These are phyloP conservation scores for Nasonia longicornis DNA, from an alignment of 1,140 invertebrate genomes.

Conservation along the genomic window DNA sequence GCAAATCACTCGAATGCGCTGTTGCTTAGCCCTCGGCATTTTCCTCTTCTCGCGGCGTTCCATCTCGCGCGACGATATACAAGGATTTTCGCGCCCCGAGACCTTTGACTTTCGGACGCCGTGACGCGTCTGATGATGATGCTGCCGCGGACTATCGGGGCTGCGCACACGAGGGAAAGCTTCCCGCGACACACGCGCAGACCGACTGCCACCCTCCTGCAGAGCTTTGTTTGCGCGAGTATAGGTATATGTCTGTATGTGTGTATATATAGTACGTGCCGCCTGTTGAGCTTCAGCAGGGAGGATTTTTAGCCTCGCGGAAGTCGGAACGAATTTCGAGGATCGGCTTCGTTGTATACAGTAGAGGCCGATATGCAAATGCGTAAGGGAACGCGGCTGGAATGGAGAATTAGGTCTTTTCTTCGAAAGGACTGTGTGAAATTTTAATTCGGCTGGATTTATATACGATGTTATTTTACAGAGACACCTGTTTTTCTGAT, in stretches of 20 bases:
- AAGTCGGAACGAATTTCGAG: too few species aligned
- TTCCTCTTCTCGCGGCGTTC: background rate
- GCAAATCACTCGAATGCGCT: background rate
- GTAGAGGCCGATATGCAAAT: too few species aligned
- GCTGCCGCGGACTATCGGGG: background rate
- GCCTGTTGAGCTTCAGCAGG: background rate
- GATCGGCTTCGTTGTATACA: too few species aligned
- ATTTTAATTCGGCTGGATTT: too few species aligned
- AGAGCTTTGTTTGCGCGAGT: background rate
- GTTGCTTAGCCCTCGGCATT: background rate
- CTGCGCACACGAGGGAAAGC: background rate
- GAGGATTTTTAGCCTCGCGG: background rate
- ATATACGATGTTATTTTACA: too few species aligned
- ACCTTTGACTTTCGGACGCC: constrained; percentile 8
- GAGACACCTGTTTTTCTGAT: too few species aligned
- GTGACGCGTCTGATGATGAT: background rate
- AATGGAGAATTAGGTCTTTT: too few species aligned
- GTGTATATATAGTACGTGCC: background rate
- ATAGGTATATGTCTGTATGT: background rate
- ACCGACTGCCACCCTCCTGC: background rate
- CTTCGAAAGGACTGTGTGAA: too few species aligned
- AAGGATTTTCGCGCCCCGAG: background rate
- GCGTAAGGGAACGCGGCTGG: too few species aligned
- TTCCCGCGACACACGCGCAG: background rate
- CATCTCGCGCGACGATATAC: background rate